phyloP scores from a whole-genome alignment of 2,797 vertebrate species.

The Cynodonichthys magdalenae region DNA sequence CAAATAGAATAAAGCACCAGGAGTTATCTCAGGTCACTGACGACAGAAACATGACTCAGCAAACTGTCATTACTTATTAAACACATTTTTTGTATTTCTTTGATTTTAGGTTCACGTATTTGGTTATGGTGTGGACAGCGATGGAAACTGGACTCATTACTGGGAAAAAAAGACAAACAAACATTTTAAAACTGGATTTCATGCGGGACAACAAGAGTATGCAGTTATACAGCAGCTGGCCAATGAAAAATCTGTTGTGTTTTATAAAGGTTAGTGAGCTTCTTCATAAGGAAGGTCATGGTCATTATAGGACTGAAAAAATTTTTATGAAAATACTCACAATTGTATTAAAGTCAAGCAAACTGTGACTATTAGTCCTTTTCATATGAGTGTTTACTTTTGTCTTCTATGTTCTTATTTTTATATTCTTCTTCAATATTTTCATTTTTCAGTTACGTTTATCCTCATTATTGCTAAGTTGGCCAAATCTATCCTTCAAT shows the following conservation, averaged over 20 bases:
- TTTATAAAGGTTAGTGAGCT: background rate
- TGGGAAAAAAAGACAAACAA: background rate
- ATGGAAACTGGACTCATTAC: conserved; percentile 7
- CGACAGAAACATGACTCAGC: background rate
- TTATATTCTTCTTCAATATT: no score
- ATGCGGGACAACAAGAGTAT: background rate
- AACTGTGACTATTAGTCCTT: no score
- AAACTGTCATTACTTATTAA: background rate
- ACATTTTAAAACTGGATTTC: background rate
- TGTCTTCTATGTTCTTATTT: no score
- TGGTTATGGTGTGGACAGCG: background rate
- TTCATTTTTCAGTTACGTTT: no score
- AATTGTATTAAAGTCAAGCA: no score
- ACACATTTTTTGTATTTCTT: background rate
- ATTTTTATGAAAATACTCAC: no score
- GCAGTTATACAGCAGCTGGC: background rate
- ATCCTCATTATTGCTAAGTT: background rate
- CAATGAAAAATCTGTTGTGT: background rate
- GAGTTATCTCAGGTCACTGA: background rate
- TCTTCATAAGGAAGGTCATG: no score
- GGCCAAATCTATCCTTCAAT: no score
- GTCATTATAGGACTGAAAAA: no score
- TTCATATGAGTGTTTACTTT: no score
- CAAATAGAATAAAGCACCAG: background rate
- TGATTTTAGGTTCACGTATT: background rate